These are phyloP conservation scores for Scaptomyza polygonia DNA, from an alignment of 2,888 invertebrate genomes.

Conservation along the genomic window DNA sequence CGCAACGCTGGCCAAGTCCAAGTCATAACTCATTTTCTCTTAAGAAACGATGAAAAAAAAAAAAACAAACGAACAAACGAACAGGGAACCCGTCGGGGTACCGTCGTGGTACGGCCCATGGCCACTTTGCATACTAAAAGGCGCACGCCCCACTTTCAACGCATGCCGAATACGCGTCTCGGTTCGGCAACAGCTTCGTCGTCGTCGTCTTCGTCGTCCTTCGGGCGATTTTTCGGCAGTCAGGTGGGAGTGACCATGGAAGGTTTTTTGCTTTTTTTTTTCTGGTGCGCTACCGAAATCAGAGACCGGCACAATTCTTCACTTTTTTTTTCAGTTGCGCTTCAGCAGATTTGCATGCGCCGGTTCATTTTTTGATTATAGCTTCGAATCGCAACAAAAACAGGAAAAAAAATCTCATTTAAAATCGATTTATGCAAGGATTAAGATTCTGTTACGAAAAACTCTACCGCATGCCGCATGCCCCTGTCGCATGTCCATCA, in stretches of 20 bases:
- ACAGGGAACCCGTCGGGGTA: constrained; percentile 21
- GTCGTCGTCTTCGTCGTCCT: constrained; percentile 39
- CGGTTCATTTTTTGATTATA: constrained; percentile 68
- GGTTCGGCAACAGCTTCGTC: constrained; percentile 11
- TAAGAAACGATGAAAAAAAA: constrained; percentile 5
- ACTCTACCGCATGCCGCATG: constrained; percentile 8
- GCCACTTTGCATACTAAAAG: constrained; percentile 83
- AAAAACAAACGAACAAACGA: no score
- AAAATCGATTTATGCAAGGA: constrained; percentile 83
- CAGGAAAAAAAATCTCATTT: constrained; percentile 69
- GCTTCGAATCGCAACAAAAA: constrained; percentile 6
- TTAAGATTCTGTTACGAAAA: constrained; percentile 66
- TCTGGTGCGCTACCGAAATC: constrained; percentile 71
- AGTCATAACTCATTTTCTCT: constrained; percentile 83
- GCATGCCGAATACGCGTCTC: constrained; percentile 57
- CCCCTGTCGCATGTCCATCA: constrained; percentile 67
- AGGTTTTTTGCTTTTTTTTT: constrained; percentile 19
- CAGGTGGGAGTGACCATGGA: constrained; percentile 62
- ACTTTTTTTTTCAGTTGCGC: constrained; percentile 11
- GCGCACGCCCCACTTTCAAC: constrained; percentile 83
- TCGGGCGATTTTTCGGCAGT: constrained; percentile 64
- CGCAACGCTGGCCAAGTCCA: constrained; percentile 63
- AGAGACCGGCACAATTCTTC: constrained; percentile 30
- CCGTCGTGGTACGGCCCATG: constrained; percentile 55
- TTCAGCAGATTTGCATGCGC: constrained; percentile 69